Base-by-base conservation (phyloP, 2,797 vertebrate species). In the Spinus pinus region DNA sequence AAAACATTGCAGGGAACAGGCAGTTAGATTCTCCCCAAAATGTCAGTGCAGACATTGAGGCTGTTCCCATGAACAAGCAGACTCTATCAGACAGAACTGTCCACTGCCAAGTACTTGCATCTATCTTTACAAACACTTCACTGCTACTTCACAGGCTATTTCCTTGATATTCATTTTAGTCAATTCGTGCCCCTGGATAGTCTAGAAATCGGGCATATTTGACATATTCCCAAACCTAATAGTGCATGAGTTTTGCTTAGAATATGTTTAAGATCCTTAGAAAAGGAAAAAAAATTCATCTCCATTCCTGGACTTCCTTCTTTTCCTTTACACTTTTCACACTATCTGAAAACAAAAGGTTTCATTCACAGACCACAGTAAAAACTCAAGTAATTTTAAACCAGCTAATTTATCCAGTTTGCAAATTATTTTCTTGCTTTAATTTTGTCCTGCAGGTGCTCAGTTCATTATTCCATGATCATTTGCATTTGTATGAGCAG, bases 401-500 rank as follows among this genome's bases (percentile, higher is more conserved):
- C 9, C 39, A 89, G 31, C 27, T 81, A 58, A 78, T 89, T 94
- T 81, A 86, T 72, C 42, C n/a, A 69, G 31, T 65, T 61, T 47
- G 53, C 22, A 41, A 12, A 31, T 46, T 60, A 21, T 91, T 87
- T 71, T 49, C 30, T 39, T 78, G 18, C 25, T 84, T 80, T 86
- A 89, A 82, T 92, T 89, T 92, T 78, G 49, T 93, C 53, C 41
- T 79, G 79, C 82, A 93, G 83, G 75, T 91, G 50, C 25, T 81
- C 23, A n/a, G 31, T 87, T 90, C 57, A 85, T 90, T 93, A 90
- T 85, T 64, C 33, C 37, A 14, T 58, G 28, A 67, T 37, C 20
- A 94, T 96, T 93, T 95, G 89, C 89, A 94, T 94, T 88, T 96
- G 58, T 82, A 95, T 79, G 16, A 91, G 27, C 28, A 75, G 81